These are phyloP conservation scores for Calameuta idolon DNA, from an alignment of 2,888 invertebrate species.

Conservation along the genomic window DNA sequence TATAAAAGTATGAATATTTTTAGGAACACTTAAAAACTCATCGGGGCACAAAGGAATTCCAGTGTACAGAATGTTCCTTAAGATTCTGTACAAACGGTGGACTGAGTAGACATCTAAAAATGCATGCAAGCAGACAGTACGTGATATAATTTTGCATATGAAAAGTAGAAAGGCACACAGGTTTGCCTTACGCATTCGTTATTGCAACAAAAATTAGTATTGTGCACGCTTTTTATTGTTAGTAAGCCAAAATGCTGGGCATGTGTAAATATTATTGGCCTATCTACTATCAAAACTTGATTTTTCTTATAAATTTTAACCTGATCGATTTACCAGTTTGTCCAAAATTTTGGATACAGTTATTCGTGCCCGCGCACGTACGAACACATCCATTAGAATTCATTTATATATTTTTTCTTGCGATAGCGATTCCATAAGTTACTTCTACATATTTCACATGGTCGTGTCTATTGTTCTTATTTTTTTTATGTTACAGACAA, in stretches of 20 bases:
- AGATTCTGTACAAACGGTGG: slow-evolving; percentile 72
- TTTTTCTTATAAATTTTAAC: not conserved
- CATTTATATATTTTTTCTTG: slow-evolving; percentile 13
- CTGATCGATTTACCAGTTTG: not conserved
- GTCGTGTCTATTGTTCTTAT: slow-evolving; percentile 4
- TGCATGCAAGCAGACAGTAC: slow-evolving; percentile 65
- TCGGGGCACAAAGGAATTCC: slow-evolving; percentile 67
- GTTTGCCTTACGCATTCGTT: not conserved
- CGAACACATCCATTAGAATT: not conserved
- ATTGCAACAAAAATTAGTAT: not conserved
- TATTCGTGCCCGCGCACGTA: not conserved
- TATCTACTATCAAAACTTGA: not conserved
- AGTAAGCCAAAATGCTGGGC: not conserved
- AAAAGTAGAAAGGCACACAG: not conserved
- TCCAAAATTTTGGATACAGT: not conserved
- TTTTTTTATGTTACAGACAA: slow-evolving; percentile 35
- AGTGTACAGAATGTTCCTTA: slow-evolving; percentile 69
- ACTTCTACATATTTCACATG: not conserved
- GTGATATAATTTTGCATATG: not conserved
- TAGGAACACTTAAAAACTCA: slow-evolving; percentile 70
- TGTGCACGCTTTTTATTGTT: too few species aligned
- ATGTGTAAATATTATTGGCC: not conserved
- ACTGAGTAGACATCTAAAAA: slow-evolving; percentile 69
- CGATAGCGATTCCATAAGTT: not conserved
- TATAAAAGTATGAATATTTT: slow-evolving; percentile 1